Base-by-base conservation (phyloP, 2,113 vertebrate species). In the Herpetotheres cachinnans region DNA sequence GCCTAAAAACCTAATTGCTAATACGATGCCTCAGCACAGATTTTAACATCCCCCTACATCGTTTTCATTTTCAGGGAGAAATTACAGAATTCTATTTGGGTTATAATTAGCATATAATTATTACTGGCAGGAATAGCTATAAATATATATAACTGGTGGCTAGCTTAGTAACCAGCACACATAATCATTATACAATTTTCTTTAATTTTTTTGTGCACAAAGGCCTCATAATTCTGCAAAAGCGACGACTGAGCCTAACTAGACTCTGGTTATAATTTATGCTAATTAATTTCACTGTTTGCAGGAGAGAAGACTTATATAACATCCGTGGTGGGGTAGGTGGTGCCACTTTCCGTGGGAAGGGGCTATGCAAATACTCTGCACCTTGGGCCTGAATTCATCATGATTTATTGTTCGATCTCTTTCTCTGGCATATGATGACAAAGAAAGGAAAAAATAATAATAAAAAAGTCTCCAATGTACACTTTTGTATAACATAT, bases 71-170 rank as follows among this genome's bases (percentile, higher is more conserved):
- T 89, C 71, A 81, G 80, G 29, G 49, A 95, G 87, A 97, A 97
- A 59, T 91, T 89, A 91, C 84, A 89, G 82, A 90, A 88, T 90
- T 95, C 89, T 95, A 88, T 97, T 92, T 91, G 93, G 93, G 90
- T 89, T 97, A 88, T 90, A 97, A 98, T 97, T 97, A 96, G 96
- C 85, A 94, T 96, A 92, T 97, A 97, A 97, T 98, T 98, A 97
- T 88, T 96, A 96, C 95, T 86, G 82, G 72, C 91, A 96, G 86
- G 72, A 95, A 90, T 79, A 78, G 52, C 90, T 94, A 97, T 90
- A 97, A 94, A 97, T 97, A 94, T 56, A 91, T 95, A 67, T 92
- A 95, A 97, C 82, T 55, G 65, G 92, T 32, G 72, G 95, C 91
- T 93, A 96, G 94, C 90, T 96, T 94, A 87, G 79, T 86, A 97